Evolutionary conservation across 2,113 vertebrate species (phyloP).

Genomic region (Podocnemis expansa): DNA sequence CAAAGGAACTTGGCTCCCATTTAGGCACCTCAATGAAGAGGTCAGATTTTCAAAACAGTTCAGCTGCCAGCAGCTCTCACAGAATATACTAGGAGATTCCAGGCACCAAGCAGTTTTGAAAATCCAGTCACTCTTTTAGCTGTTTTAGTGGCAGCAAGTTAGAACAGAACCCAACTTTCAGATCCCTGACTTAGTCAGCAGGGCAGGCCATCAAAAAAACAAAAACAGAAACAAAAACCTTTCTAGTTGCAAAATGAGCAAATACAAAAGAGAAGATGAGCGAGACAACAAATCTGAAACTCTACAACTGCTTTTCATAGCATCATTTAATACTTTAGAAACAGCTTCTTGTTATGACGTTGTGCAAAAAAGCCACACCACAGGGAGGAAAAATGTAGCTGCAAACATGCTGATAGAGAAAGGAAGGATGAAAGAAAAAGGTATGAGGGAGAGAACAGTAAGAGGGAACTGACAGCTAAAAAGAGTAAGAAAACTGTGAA

Average conservation of each 20-base stretch:
- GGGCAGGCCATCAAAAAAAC: neutral
- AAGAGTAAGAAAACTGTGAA: neutral
- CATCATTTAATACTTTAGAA: neutral
- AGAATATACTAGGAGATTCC: neutral
- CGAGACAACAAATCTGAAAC: neutral
- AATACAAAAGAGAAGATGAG: neutral
- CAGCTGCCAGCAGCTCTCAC: neutral
- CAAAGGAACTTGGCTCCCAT: neutral
- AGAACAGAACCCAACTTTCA: neutral
- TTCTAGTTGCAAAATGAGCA: neutral
- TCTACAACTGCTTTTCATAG: neutral
- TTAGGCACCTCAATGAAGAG: neutral
- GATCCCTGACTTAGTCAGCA: neutral
- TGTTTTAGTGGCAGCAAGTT: neutral
- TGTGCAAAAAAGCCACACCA: neutral
- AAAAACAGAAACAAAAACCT: rapidly evolving
- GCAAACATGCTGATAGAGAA: neutral
- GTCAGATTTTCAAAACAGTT: neutral
- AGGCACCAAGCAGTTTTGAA: neutral
- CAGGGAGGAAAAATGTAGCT: neutral
- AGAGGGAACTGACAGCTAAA: neutral
- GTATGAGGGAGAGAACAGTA: neutral
- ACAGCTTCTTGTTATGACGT: neutral
- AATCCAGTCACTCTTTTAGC: neutral
- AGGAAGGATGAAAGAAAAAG: neutral